Percentiles rank a stretch among this genome's conserved stretches.
Evolutionary conservation across 2,797 vertebrate species (phyloP).

Genomic region (Spatula clypeata): DNA sequence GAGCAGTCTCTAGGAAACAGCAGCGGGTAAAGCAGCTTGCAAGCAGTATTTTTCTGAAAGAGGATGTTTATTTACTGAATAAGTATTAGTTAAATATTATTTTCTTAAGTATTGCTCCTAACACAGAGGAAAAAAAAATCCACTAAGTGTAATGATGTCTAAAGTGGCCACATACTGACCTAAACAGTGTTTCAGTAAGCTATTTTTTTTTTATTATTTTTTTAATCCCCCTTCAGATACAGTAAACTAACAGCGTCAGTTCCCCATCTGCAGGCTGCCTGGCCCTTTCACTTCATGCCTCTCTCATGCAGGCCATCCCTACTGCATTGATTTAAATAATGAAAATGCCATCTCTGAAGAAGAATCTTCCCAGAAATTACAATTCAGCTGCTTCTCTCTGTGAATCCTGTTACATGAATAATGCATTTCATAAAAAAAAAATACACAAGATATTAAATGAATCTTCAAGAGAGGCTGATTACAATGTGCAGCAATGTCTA

Average conservation of each 20-base stretch:
- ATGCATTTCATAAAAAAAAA: conserved; percentile 69
- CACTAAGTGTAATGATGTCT: conserved; percentile 3
- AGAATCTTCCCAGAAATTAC: conserved; percentile 71
- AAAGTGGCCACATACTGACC: conserved; percentile 32
- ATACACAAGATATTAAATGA: conserved; percentile 70
- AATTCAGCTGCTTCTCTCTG: conserved; percentile 65
- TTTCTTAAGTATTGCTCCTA: conserved; percentile 29
- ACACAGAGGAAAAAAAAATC: neutral
- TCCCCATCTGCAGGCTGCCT: conserved; percentile 27
- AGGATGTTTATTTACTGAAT: conserved; percentile 7
- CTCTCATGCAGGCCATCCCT: conserved; percentile 26
- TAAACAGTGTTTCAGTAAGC: conserved; percentile 1
- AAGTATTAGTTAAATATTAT: neutral
- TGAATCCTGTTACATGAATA: conserved; percentile 73
- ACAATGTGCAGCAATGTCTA: conserved; percentile 61
- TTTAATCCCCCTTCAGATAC: neutral
- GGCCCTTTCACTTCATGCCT: conserved; percentile 14
- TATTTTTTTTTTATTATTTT: neutral
- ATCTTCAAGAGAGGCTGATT: conserved; percentile 74
- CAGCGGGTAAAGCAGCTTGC: neutral
- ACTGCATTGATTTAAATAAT: conserved; percentile 74
- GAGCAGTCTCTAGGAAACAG: neutral
- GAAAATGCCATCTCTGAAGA: conserved; percentile 57
- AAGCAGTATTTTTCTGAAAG: conserved; percentile 28
- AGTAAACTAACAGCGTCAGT: neutral